Evolutionary conservation across 2,113 vertebrate genomes (phyloP), one percentile per base, ranked within the genome.

Genomic region (Ammodytes dubius): DNA sequence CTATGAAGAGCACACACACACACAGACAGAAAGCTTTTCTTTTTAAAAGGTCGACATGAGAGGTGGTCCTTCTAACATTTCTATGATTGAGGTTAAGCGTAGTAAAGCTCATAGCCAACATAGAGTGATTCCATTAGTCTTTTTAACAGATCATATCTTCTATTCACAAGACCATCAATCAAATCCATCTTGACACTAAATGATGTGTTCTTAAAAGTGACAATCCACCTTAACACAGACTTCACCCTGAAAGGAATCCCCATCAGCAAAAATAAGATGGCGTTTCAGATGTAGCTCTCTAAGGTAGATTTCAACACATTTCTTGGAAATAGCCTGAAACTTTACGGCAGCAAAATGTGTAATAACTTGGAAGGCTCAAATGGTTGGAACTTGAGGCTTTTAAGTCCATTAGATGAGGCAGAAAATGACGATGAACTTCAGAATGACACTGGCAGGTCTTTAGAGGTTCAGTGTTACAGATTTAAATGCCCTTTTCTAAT

Each of bases 81-180:
- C 73, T 63, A 19, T 88, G 89, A 91, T 63, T 81, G 88, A 85
- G 74, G 85, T 93, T 79, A 87, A 11, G 81, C 27, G 27, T 27
- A 71, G 68, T 85, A 77, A 81, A 72, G 85, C 87, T 65, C 79
- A 66, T 11, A 69, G 71, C 75, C 74, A 79, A 75, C 72, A 67
- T 70, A 46, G 56, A 68, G 66, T 86, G 85, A 90, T 84, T 77
- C 85, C 83, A 89, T 90, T 81, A 74, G 81, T 80, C 79, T 49
- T 78, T 47, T 74, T 46, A 79, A 87, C 63, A 83, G 82, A 90
- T 84, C 73, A 58, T 49, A 86, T 82, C 61, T 45, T 60, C 74
- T 47, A 15, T 66, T 86, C 85, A 76, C 45, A 42, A 15, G 49
- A 77, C 47, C 42, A 71, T 83, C 71, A 90, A 88, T 93, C 83